These are phyloP conservation scores for Drosophila mayri DNA, from an alignment of 1,140 invertebrate species.

Conservation along the genomic window DNA sequence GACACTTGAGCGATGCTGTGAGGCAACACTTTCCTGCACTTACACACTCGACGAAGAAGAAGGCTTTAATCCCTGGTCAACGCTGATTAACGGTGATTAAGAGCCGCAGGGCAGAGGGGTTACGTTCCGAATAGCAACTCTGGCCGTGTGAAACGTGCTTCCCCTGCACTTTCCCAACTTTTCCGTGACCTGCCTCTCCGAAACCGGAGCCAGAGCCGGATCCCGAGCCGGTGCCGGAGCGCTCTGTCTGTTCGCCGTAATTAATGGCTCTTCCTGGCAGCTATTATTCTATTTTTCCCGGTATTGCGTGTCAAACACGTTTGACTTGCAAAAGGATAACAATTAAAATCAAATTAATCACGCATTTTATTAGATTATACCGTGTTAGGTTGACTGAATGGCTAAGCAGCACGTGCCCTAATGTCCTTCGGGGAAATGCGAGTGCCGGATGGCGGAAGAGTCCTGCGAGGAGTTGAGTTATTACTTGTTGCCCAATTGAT, in stretches of 20 bases:
- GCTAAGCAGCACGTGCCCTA: constrained; percentile 60
- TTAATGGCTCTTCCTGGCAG: constrained; percentile 75
- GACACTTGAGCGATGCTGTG: constrained; percentile 28
- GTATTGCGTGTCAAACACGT: constrained; percentile 65
- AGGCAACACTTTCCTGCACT: constrained; percentile 33
- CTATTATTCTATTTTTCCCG: constrained; percentile 71
- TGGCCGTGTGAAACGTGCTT: constrained; percentile 67
- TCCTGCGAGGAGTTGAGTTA: constrained; percentile 61
- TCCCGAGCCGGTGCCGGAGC: neutral
- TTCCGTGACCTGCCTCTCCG: constrained; percentile 16
- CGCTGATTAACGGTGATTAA: constrained; percentile 69
- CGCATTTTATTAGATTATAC: constrained; percentile 83
- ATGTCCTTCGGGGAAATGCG: constrained; percentile 21
- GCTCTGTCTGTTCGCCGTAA: constrained; percentile 49
- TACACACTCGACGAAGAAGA: constrained; percentile 4
- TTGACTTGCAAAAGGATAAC: constrained; percentile 77
- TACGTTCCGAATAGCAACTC: constrained; percentile 23
- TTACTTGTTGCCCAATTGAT: constrained; percentile 74
- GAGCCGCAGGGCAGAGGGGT: constrained; percentile 36
- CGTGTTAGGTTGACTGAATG: constrained; percentile 66
- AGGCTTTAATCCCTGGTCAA: constrained; percentile 63
- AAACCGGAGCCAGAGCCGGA: constrained; percentile 7
- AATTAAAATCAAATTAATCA: constrained; percentile 84
- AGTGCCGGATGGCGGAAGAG: constrained; percentile 18
- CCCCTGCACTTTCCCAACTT: constrained; percentile 45